Evolutionary conservation across 2,113 vertebrate genomes (phyloP).

Genomic region (Lucifuga dentata): DNA sequence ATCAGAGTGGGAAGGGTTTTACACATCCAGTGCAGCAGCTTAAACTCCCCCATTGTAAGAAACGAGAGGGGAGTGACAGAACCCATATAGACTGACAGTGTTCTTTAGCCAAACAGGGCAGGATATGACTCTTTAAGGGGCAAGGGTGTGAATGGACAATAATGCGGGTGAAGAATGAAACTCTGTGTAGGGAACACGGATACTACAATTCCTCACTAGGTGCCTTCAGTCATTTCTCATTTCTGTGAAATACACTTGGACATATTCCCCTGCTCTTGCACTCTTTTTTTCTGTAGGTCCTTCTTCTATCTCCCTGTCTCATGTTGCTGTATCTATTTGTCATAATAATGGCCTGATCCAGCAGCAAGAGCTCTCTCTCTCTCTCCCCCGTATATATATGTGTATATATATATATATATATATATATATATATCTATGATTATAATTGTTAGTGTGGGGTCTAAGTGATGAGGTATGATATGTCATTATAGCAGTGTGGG

Average conservation of each 20-base stretch:
- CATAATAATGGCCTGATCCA: conserved; percentile 53
- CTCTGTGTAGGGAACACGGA: conserved; percentile 75
- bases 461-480: conserved; percentile 70
- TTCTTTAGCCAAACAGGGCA: conserved; percentile 85
- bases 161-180: conserved; percentile 72
- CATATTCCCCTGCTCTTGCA: conserved; percentile 31
- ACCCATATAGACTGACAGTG: conserved; percentile 82
- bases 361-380: conserved; percentile 45
- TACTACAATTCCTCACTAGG: conserved; percentile 63
- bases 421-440: conserved; percentile 42
- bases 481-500: conserved; percentile 63
- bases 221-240: conserved; percentile 55
- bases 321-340: conserved; percentile 63
- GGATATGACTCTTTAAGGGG: conserved; percentile 87
- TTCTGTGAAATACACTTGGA: conserved; percentile 20
- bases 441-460: conserved; percentile 73
- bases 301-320: conserved; percentile 15
- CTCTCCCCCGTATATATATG: conserved; percentile 46
- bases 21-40: conserved; percentile 82
- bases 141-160: conserved; percentile 83
- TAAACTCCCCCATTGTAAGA: conserved; percentile 83
- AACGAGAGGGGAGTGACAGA: conserved; percentile 82
- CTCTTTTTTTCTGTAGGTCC: conserved; percentile 25
- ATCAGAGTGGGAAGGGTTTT: conserved; percentile 74
- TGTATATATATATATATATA: conserved; percentile 27